Conservation (phyloP, 2,888 invertebrate genomes). For the Lamellibrachia satsuma region DNA sequence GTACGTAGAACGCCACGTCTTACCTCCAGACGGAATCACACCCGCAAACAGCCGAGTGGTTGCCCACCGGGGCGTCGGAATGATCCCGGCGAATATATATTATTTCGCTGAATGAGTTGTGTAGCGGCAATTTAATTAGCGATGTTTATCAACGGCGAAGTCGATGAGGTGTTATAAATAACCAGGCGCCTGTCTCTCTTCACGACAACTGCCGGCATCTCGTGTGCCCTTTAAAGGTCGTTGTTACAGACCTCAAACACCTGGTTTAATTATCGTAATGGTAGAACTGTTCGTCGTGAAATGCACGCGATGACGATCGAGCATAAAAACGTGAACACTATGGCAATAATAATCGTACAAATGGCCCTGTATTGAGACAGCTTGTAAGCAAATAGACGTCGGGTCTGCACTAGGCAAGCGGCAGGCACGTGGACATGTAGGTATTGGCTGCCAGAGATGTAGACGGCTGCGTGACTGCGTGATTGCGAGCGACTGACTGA, state of each 20-base stretch:
- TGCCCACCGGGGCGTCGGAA: background rate
- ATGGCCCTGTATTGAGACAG: background rate
- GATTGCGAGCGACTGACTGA: no score
- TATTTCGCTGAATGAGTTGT: slow-evolving; percentile 13
- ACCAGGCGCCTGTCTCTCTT: slow-evolving; percentile 9
- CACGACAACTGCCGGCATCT: slow-evolving; percentile 3
- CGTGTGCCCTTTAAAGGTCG: slow-evolving; percentile 5
- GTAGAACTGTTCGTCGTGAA: background rate
- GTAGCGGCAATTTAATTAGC: slow-evolving; percentile 13
- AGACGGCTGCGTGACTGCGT: no score
- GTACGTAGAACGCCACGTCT: no score
- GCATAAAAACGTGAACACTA: background rate
- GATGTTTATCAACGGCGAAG: slow-evolving; percentile 7
- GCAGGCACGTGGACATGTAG: background rate
- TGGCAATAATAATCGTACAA: slow-evolving; percentile 8
- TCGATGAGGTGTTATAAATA: slow-evolving; percentile 17
- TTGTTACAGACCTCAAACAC: background rate
- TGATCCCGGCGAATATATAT: background rate
- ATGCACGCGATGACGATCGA: background rate
- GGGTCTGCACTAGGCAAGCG: background rate
- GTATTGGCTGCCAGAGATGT: background rate
- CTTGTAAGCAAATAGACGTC: background rate
- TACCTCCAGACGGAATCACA: no score
- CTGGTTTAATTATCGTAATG: slow-evolving; percentile 12
- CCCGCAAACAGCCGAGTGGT: background rate